Percentiles rank a stretch among this genome's conserved stretches.
phyloP scores from a whole-genome alignment of 2,113 vertebrate species.

The Leptosomus discolor region DNA sequence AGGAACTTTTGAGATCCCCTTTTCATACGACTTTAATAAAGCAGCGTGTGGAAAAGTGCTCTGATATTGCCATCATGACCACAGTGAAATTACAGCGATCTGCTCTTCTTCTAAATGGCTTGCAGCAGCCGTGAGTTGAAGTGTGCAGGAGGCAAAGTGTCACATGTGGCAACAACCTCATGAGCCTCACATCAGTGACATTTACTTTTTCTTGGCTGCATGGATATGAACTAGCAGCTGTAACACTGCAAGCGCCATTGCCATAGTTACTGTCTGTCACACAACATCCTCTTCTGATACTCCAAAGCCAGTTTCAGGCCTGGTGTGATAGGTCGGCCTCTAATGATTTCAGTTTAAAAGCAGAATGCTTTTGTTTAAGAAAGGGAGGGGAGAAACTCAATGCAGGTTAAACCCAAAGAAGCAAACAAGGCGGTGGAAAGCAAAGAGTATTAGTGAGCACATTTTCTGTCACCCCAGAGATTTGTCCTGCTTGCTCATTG shows the following conservation, averaged over 20 bases:
- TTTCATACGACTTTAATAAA: background rate
- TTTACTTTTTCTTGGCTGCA: background rate
- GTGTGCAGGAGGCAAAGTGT: rapidly evolving
- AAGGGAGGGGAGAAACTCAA: background rate
- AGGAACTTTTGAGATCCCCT: background rate
- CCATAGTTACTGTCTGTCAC: background rate
- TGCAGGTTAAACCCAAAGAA: background rate
- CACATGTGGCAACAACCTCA: background rate
- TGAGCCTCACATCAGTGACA: background rate
- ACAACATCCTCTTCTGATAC: background rate
- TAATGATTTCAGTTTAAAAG: background rate
- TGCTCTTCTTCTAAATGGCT: background rate
- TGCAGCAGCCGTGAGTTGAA: rapidly evolving
- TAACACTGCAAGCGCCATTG: background rate
- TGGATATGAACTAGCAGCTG: background rate
- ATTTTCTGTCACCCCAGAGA: background rate
- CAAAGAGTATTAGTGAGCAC: background rate
- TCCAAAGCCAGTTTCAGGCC: background rate
- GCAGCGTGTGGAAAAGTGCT: background rate
- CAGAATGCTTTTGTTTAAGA: background rate
- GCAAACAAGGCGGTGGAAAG: background rate
- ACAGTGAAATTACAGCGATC: background rate
- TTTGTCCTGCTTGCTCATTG: background rate
- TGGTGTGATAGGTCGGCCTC: background rate
- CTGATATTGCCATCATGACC: background rate